These are phyloP conservation scores for Lochmaea crataegi DNA, from an alignment of 2,888 invertebrate species.

Conservation along the genomic window DNA sequence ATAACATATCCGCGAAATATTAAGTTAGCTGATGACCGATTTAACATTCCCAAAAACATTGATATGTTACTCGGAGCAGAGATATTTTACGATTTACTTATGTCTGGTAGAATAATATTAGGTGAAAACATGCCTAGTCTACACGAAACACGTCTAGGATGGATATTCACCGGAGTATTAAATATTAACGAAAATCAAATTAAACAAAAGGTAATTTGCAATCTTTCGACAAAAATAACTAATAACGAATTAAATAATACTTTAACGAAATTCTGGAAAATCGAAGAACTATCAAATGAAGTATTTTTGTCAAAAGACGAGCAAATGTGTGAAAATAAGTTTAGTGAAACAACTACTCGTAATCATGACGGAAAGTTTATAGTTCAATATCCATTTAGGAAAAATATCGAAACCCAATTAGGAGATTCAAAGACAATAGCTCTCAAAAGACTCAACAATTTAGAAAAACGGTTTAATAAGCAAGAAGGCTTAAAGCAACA, in stretches of 20 bases:
- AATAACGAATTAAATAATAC: background rate
- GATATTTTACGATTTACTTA: background rate
- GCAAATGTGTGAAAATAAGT: background rate
- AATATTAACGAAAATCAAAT: background rate
- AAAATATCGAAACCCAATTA: background rate
- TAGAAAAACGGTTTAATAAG: background rate
- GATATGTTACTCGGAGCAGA: conserved; percentile 2
- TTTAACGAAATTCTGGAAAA: background rate
- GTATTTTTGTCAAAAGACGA: background rate
- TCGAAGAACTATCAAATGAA: background rate
- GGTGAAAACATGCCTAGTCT: background rate
- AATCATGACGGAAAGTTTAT: background rate
- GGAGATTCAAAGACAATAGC: background rate
- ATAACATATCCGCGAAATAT: background rate
- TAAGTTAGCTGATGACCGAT: background rate
- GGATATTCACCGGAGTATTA: background rate
- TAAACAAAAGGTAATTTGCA: background rate
- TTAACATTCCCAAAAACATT: background rate
- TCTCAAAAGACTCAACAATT: background rate
- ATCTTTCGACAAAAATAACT: too few species aligned
- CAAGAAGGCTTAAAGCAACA: background rate
- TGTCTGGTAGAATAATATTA: background rate
- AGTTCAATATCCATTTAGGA: background rate
- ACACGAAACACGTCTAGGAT: background rate
- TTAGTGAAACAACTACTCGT: background rate